phyloP scores from a whole-genome alignment of 2,888 invertebrate species.

The Amblyjoppa fuscipennis region DNA sequence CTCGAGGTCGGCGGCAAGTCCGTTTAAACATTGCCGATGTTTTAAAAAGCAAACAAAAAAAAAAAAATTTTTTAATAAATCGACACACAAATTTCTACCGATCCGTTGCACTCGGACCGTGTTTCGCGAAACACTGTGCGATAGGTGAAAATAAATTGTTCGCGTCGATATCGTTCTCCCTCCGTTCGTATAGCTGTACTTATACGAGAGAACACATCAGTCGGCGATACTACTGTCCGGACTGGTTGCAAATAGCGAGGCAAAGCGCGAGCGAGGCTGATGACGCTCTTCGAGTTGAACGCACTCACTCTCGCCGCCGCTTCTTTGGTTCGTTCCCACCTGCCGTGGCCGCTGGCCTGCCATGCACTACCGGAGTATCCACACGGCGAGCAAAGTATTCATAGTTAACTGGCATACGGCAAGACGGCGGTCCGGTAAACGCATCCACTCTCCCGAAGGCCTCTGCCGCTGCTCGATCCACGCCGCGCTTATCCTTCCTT shows the following conservation, averaged over 20 bases:
- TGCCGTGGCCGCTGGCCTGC: constrained; percentile 42
- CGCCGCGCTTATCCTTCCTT: constrained; percentile 39
- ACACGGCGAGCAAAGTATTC: constrained; percentile 7
- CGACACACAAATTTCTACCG: too few species aligned
- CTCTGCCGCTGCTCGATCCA: constrained; percentile 3
- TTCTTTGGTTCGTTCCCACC: constrained; percentile 66
- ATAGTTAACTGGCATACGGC: constrained; percentile 25
- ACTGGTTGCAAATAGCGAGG: neutral
- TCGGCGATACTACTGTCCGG: constrained; percentile 2
- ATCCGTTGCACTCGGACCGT: neutral
- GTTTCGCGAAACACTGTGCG: neutral
- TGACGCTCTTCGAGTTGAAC: constrained; percentile 67
- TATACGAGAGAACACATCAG: neutral
- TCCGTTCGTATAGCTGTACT: neutral
- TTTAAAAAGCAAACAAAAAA: neutral
- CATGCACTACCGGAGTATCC: constrained; percentile 56
- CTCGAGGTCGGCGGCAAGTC: neutral
- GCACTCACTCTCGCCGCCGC: constrained; percentile 67
- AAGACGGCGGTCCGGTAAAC: neutral
- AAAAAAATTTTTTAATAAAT: too few species aligned
- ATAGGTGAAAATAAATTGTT: neutral
- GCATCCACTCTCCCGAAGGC: constrained; percentile 3
- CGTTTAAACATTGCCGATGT: neutral
- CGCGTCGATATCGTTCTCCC: neutral
- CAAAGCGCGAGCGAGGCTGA: constrained; percentile 52